Evolutionary conservation across 2,797 vertebrate genomes (phyloP), one percentile per base, ranked within the genome.

Genomic region (Leptoclinus maculatus): DNA sequence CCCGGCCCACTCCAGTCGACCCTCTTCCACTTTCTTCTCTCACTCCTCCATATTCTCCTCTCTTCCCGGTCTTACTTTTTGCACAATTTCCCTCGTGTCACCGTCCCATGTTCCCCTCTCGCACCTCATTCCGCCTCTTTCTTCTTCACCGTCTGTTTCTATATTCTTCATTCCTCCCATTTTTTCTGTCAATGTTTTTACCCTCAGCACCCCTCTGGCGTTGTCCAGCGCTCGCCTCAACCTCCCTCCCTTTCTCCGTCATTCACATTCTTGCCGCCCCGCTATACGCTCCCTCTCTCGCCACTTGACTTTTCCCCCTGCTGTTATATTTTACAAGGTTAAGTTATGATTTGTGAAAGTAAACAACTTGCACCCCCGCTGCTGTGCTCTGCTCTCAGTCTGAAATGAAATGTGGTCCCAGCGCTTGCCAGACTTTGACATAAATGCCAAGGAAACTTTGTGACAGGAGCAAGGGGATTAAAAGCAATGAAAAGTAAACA

Each of bases 11-110:
- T 83, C 72, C 54, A 68, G 64, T 36, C 88, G 85, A 89, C 87
- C 88, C 82, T 74, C 80, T 79, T 85, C 75, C 83, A 67, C 80
- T 87, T 78, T 87, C 66, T 84, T 82, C 85, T 87, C 73, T 67
- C 23, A 68, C 89, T 86, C 89, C 89, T 83, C 67, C 86, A 74
- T 86, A 75, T 53, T 69, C 32, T 68, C 71, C 62, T 82, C 79
- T 64, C 54, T 77, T 79, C 67, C 25, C 51, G 63, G 1, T 58
- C 14, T 79, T 41, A 23, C 63, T 51, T 66, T 66, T 45, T 54
- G 19, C 51, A 63, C 57, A 74, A 45, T 71, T 60, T 70, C 56
- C 78, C 27, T 60, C 1, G 5, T 32, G 32, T 59, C 79, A 66
- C 43, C 66, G 36, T 76, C 21, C 68, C 57, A 72, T 80, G 49